These are phyloP conservation scores for Corythaeola cristata DNA, from an alignment of 2,113 vertebrate species.

Conservation along the genomic window DNA sequence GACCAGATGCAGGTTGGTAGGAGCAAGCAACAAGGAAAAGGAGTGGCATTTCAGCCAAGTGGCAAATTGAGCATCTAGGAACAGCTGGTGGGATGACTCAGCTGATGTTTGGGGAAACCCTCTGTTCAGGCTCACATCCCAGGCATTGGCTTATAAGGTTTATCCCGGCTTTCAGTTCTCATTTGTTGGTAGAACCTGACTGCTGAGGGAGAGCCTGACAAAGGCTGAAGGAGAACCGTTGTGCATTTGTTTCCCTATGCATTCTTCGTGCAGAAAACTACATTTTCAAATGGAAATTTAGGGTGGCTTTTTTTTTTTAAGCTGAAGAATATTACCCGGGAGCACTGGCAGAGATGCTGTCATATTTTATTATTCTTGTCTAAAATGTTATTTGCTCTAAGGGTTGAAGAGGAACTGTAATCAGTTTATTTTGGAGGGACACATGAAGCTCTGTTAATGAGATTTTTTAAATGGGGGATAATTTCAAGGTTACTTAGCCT, in stretches of 20 bases:
- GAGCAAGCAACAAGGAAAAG: neutral
- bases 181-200: neutral
- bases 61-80: constrained; percentile 13
- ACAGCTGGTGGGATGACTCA: constrained; percentile 9
- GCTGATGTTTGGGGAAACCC: neutral
- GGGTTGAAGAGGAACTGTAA: neutral
- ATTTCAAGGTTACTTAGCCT: neutral
- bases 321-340: neutral
- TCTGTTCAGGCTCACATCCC: neutral
- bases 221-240: neutral
- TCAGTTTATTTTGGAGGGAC: neutral
- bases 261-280: neutral
- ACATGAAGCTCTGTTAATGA: neutral
- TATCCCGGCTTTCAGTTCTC: neutral
- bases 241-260: neutral
- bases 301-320: neutral
- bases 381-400: neutral
- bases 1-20: neutral
- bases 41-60: neutral
- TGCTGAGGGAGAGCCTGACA: neutral
- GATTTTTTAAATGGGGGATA: neutral
- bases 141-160: neutral
- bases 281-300: neutral
- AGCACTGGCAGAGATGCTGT: neutral
- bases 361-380: neutral